A percentile compares a stretch with the other conserved stretches of the same genome.
phyloP scores from a whole-genome alignment of 2,888 invertebrate genomes.

The Drosophila ezoana region DNA sequence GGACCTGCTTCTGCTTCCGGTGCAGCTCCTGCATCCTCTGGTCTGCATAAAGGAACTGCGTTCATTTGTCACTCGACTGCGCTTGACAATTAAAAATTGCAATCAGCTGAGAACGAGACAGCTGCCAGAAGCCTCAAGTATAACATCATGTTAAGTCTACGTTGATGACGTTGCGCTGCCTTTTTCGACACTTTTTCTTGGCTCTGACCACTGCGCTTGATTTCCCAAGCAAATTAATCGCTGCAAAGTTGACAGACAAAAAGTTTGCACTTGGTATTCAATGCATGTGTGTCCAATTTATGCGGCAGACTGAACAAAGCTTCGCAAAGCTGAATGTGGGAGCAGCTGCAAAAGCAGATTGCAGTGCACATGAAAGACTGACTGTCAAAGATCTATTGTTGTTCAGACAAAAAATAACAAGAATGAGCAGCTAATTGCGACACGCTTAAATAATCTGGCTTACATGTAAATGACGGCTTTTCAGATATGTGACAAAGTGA shows the following conservation, averaged over 20 bases:
- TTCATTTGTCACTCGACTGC: conserved; percentile 73
- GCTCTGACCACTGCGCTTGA: conserved; percentile 10
- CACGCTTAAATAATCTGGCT: too few species aligned
- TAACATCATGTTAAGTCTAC: conserved; percentile 34
- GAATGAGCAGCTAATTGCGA: too few species aligned
- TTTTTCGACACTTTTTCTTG: neutral
- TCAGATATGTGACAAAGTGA: too few species aligned
- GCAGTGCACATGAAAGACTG: neutral
- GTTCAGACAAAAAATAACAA: too few species aligned
- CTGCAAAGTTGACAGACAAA: conserved; percentile 26
- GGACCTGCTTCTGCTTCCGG: neutral
- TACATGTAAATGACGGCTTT: too few species aligned
- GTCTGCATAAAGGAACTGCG: conserved; percentile 29
- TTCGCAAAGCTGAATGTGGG: neutral
- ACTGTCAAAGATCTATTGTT: neutral
- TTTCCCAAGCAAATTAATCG: conserved; percentile 46
- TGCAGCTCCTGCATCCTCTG: neutral
- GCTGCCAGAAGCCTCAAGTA: conserved; percentile 42
- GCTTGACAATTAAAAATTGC: conserved; percentile 77
- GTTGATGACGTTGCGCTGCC: conserved; percentile 9
- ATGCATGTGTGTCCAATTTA: conserved; percentile 4
- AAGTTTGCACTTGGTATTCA: conserved; percentile 19
- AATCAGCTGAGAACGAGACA: conserved; percentile 51
- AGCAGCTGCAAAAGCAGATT: neutral
- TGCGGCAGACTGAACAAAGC: neutral